Base-by-base conservation (phyloP, 2,113 vertebrate genomes). In the Phaetusa simplex region DNA sequence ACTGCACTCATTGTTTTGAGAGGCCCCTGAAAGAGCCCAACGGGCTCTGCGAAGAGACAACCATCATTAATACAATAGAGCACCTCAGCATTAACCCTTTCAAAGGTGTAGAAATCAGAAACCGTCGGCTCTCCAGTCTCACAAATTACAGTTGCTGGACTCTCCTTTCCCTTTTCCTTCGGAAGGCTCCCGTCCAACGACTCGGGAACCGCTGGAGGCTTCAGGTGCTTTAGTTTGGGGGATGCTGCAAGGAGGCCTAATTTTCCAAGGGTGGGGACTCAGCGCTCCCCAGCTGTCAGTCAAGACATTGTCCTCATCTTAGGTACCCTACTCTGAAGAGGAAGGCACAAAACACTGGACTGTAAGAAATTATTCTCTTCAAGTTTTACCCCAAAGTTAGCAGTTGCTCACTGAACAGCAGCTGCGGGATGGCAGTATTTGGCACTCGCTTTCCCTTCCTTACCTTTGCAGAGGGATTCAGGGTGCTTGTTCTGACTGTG, bases 1-100 rank as follows among this genome's bases (percentile, higher is more conserved):
- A 82, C 96, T 97, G 98, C 96, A 96, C 94, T 97, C 98, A 98
- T 97, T 98, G 98, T 98, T 98, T 95, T 94, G 95, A 97, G 98
- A 98, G 96, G 96, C 97, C 96, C 95, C 95, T 96, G 96, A 97
- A 98, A 98, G 96, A 97, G 95, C 96, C 97, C 97, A 96, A 92
- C 65, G 90, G 97, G 97, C 94, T 97, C 95, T 97, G 89, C 1
- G 2, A 66, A 53, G 97, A 98, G 92, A 97, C 87, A 96, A 88
- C 96, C 95, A 92, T 97, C 94, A 93, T 94, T 95, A 98, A 97
- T 92, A 98, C 97, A 98, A 98, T 92, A 83, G 97, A 93, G 92
- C 94, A 96, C 96, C 96, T 97, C 82, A 0, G 78, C n/a, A 52
- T 98, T 98, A 98, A 98, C 97, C 96, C 98, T 97, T 98, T 96